Evolutionary conservation across 2,888 invertebrate genomes (phyloP).

Genomic region (Danaus chrysippus): DNA sequence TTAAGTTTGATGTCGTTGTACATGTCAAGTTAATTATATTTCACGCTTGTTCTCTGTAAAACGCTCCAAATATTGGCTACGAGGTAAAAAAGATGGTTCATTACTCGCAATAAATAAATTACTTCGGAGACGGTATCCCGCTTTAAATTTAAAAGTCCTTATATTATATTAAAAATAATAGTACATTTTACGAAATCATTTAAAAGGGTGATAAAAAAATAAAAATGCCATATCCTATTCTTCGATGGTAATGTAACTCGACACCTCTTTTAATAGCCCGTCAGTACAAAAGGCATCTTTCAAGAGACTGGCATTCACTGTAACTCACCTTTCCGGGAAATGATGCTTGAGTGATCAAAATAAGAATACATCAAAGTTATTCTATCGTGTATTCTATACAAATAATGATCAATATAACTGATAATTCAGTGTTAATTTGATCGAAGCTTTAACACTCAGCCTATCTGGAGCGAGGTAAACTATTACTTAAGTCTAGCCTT

Average conservation of each 20-base stretch:
- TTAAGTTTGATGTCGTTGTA: too few relatives aligned
- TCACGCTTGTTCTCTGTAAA: background rate
- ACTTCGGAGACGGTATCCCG: slow-evolving; percentile 16
- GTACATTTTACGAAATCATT: background rate
- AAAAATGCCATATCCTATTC: slow-evolving; percentile 17
- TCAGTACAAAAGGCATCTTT: slow-evolving; percentile 29
- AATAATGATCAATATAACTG: too few relatives aligned
- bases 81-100: slow-evolving; percentile 19
- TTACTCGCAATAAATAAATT: slow-evolving; percentile 12
- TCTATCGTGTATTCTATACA: too few relatives aligned
- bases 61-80: slow-evolving; percentile 1
- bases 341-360: too few relatives aligned
- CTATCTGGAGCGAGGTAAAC: background rate
- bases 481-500: slow-evolving; percentile 11
- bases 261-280: slow-evolving; percentile 37
- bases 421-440: background rate
- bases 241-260: slow-evolving; percentile 11
- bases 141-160: background rate
- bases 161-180: background rate
- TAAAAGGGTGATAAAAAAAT: background rate
- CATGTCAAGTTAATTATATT: background rate
- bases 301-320: slow-evolving; percentile 28
- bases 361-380: too few relatives aligned
- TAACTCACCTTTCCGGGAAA: too few relatives aligned
- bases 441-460: background rate